Evolutionary conservation across 2,888 invertebrate species (phyloP), one percentile per base, ranked within the genome.

Genomic region (Platerodrilus igneus): DNA sequence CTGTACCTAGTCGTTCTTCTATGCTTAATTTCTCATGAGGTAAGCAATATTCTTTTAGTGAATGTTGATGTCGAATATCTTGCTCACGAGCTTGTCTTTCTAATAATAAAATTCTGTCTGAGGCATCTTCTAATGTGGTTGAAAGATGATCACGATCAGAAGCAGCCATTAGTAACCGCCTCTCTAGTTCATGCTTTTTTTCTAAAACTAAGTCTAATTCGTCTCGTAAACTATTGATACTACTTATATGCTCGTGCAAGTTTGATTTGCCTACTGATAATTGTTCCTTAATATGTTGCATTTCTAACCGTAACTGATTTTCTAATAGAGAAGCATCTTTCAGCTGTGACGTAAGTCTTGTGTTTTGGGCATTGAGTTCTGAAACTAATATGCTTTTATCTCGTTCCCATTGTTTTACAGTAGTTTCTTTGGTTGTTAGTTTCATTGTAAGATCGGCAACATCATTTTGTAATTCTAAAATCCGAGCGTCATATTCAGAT

Each of bases 391-490:
- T 75, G 45, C 84, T 79, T 64, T 90, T 90, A 56, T 92, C 91
- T 51, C 85, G 78, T 63, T 87, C 87, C 51, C 78, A 74, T 71
- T 82, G 74, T 41, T 76, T 78, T 26, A 78, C 70, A 3, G 73
- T 71, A 13, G 67, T 73, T 39, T 78, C 78, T 52, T 76, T 72
- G 51, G 80, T 75, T 50, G 79, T 80, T 48, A 93, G 75, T 65
- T 88, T 86, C 41, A 79, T 74, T 46, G 84, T 81, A 28, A 93
- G 76, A 62, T 86, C 83, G 47, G 79, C 76, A 62, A 94, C 78
- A 71, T 95, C 95, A 53, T 86, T 82, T 67, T 94, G 91, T 26
- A 94, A 75, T 66, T 95, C 95, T 56, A 86, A 69, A 27, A 91
- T 78, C 50, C 86, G 77, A 32, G 87, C 82, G 55, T 95, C 94